Conservation (phyloP, 2,888 invertebrate genomes). For the Steromphala cineraria region DNA sequence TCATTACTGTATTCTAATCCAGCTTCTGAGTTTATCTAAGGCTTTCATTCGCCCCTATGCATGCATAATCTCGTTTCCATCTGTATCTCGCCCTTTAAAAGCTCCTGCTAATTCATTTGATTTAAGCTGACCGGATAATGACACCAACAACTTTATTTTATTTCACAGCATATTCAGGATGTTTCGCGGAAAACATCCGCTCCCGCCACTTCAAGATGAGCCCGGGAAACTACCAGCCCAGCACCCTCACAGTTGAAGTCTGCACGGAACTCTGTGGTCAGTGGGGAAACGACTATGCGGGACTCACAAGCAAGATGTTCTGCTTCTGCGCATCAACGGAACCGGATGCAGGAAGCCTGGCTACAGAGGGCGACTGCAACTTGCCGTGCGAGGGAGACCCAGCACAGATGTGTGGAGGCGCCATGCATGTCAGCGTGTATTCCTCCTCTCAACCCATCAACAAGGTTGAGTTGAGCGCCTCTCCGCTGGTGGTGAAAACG, state of each 20-base stretch:
- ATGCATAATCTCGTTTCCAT: too few relatives aligned
- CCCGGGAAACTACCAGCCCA: constrained; percentile 62
- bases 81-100: too few relatives aligned
- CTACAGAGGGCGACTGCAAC: constrained; percentile 34
- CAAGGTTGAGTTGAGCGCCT: constrained; percentile 30
- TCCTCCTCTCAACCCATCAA: constrained; percentile 42
- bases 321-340: constrained; percentile 51
- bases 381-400: constrained; percentile 46
- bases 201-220: constrained; percentile 48
- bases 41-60: too few relatives aligned
- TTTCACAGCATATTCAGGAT: constrained; percentile 52
- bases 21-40: too few relatives aligned
- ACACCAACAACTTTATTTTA: not conserved
- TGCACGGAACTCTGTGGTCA: constrained; percentile 56
- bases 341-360: constrained; percentile 19
- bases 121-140: too few relatives aligned
- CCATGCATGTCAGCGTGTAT: constrained; percentile 50
- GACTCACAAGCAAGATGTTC: constrained; percentile 48
- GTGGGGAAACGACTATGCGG: constrained; percentile 49
- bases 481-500: constrained; percentile 22
- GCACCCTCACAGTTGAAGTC: constrained; percentile 38
- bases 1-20: too few relatives aligned
- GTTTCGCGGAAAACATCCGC: constrained; percentile 53
- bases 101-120: too few relatives aligned
- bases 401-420: constrained; percentile 48